Percentiles rank a stretch among this genome's conserved stretches.
These are phyloP conservation scores for Podotricha telesiphe DNA, from an alignment of 2,888 invertebrate genomes.

Conservation along the genomic window DNA sequence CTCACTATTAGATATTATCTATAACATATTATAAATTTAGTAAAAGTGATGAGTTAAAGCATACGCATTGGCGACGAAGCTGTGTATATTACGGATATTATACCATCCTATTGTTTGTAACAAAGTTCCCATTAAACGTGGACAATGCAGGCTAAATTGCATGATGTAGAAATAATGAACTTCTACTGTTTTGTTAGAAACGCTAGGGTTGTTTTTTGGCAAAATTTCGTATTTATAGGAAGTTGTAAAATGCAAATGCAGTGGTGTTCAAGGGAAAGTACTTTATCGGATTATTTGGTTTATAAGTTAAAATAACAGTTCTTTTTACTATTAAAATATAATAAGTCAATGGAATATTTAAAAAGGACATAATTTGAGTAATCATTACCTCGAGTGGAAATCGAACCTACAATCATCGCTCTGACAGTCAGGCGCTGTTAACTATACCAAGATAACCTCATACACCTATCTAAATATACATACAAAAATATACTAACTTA, in stretches of 20 bases:
- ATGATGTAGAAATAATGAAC: slow-evolving; percentile 37
- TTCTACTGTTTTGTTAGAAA: slow-evolving; percentile 11
- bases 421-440: no score
- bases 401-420: no score
- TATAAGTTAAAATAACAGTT: no score
- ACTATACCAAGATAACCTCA: no score
- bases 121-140: slow-evolving; percentile 42
- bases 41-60: slow-evolving; percentile 5
- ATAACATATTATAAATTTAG: neutral
- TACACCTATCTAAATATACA: no score
- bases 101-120: slow-evolving; percentile 38
- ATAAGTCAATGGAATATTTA: no score
- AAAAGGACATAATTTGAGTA: no score
- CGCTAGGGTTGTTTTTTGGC: neutral
- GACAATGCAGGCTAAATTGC: slow-evolving; percentile 41
- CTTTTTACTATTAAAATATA: no score
- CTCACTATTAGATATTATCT: neutral
- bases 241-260: neutral
- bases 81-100: slow-evolving; percentile 38
- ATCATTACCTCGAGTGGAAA: no score
- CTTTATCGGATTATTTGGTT: no score
- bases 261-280: neutral
- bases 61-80: slow-evolving; percentile 27
- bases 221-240: slow-evolving; percentile 4
- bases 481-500: no score